phyloP scores from a whole-genome alignment of 1,140 invertebrate species.

The Conus betulinus region DNA sequence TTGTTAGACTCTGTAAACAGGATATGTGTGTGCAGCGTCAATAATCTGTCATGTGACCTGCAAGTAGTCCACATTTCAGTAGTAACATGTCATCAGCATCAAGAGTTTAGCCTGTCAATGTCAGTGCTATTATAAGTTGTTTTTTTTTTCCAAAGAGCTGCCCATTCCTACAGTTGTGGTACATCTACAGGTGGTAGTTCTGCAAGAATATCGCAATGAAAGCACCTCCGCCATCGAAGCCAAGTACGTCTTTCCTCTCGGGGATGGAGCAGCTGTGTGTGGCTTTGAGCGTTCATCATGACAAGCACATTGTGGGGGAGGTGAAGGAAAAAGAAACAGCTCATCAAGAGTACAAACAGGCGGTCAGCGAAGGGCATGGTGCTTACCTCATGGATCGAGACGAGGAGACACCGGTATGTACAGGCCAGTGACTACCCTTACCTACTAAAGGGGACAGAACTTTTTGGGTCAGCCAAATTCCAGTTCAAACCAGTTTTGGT shows the following conservation, averaged over 20 bases:
- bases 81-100: too few relatives aligned
- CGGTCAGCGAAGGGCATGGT: conserved; percentile 76
- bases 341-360: conserved; percentile 76
- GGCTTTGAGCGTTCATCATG: conserved; percentile 76
- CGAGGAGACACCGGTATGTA: conserved; percentile 73
- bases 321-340: conserved; percentile 78
- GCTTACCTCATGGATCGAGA: conserved; percentile 77
- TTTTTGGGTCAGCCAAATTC: background rate
- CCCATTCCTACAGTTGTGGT: too few relatives aligned
- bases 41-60: too few relatives aligned
- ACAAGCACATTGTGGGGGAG: conserved; percentile 75
- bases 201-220: conserved; percentile 74
- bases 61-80: too few relatives aligned
- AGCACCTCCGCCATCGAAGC: conserved; percentile 70
- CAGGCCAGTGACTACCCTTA: background rate
- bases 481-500: background rate
- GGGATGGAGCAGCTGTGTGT: conserved; percentile 75
- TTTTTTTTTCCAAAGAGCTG: too few relatives aligned
- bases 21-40: too few relatives aligned
- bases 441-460: background rate
- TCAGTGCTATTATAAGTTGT: too few relatives aligned
- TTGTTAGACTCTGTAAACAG: too few relatives aligned
- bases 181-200: conserved; percentile 65
- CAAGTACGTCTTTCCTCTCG: conserved; percentile 76
- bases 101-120: too few relatives aligned